A percentile compares a stretch with the other conserved stretches of the same genome.
These are phyloP conservation scores for Caenorhabditis latens DNA, from an alignment of 1,140 invertebrate species.

Conservation along the genomic window DNA sequence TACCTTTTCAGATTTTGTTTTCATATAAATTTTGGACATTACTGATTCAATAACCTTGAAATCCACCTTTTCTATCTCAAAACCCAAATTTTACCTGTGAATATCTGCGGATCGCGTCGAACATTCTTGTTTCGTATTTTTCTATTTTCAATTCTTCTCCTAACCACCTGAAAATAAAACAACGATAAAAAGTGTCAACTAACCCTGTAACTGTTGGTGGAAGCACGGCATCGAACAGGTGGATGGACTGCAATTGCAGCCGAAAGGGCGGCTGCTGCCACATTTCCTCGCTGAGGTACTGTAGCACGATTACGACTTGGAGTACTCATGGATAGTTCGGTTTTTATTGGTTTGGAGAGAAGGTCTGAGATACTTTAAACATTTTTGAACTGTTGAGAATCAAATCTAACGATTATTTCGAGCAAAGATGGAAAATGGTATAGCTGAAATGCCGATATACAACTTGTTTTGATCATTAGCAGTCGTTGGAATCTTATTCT, in stretches of 20 bases:
- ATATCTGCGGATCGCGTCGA: conserved; percentile 42
- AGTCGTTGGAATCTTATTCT: too few species aligned
- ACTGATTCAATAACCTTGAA: too few species aligned
- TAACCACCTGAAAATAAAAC: conserved; percentile 21
- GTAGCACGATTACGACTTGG: conserved; percentile 42
- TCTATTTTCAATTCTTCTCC: neutral
- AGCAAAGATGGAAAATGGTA: too few species aligned
- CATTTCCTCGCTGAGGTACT: conserved; percentile 15
- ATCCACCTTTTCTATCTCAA: too few species aligned
- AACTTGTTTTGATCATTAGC: too few species aligned
- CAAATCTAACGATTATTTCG: too few species aligned
- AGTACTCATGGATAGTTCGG: neutral
- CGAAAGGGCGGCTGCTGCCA: neutral
- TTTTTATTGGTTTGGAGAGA: neutral
- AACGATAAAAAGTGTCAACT: neutral
- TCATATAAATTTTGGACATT: too few species aligned
- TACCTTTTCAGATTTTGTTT: too few species aligned
- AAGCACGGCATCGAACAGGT: conserved; percentile 47
- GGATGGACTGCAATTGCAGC: neutral
- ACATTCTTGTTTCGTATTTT: neutral
- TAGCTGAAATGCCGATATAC: too few species aligned
- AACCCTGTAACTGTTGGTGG: conserved; percentile 39
- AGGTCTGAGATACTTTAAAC: neutral
- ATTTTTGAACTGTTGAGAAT: too few species aligned
- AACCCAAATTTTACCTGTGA: neutral